phyloP scores from a whole-genome alignment of 2,797 vertebrate genomes.

The Astyanax mexicanus region DNA sequence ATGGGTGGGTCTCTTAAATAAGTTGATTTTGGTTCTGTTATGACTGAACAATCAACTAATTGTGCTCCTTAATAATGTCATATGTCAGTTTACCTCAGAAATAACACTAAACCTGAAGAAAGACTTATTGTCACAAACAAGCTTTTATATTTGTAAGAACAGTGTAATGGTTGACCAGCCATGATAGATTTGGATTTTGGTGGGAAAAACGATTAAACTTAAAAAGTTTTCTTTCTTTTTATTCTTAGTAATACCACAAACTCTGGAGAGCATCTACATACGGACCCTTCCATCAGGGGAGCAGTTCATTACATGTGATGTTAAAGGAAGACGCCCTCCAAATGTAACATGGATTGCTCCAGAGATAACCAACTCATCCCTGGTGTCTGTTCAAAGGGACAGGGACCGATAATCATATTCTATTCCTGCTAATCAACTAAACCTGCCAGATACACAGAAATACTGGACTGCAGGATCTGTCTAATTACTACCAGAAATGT shows the following conservation, averaged over 20 bases:
- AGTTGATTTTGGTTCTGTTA: too few species aligned
- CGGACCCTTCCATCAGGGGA: conserved; percentile 5
- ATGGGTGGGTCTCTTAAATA: too few species aligned
- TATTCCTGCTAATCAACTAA: conserved; percentile 11
- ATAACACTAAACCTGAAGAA: too few species aligned
- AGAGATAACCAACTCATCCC: neutral
- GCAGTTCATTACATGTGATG: conserved; percentile 23
- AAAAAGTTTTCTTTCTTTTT: too few species aligned
- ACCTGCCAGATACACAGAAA: conserved; percentile 23
- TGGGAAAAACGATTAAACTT: too few species aligned
- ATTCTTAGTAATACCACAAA: neutral
- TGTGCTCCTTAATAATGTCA: too few species aligned
- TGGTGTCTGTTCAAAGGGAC: neutral
- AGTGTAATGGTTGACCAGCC: too few species aligned
- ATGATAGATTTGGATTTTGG: too few species aligned
- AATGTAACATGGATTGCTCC: conserved; percentile 21
- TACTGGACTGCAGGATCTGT: neutral
- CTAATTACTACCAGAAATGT: conserved; percentile 13
- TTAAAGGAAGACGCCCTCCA: conserved; percentile 25
- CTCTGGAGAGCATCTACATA: conserved; percentile 12
- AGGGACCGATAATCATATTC: neutral
- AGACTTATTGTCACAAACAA: too few species aligned
- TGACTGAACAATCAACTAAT: too few species aligned
- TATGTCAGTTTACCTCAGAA: too few species aligned
- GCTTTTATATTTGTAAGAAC: too few species aligned